These are phyloP conservation scores for Tridacna gigas DNA, from an alignment of 2,888 invertebrate genomes.

Conservation along the genomic window DNA sequence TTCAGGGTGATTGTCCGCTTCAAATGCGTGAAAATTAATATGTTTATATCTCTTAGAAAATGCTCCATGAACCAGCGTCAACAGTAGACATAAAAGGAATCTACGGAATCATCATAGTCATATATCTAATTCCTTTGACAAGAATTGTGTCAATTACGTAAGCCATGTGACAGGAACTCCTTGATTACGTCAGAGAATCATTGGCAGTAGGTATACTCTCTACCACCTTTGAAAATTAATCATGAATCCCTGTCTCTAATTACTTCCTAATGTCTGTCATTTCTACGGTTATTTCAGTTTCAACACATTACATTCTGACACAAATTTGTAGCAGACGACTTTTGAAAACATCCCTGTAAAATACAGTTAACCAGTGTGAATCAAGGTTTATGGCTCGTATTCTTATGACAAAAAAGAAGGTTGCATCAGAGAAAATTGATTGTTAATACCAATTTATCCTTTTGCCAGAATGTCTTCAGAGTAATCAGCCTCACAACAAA, in stretches of 20 bases:
- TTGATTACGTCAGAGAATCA: neutral
- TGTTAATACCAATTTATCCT: neutral
- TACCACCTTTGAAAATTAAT: no score
- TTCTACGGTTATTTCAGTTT: no score
- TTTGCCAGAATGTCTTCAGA: neutral
- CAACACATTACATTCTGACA: neutral
- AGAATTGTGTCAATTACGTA: conserved; percentile 16
- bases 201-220: neutral
- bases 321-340: neutral
- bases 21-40: no score
- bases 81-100: no score
- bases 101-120: no score
- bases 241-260: no score
- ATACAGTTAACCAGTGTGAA: neutral
- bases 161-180: conserved; percentile 16
- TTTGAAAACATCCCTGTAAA: neutral
- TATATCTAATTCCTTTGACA: neutral
- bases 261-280: no score
- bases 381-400: neutral
- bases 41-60: no score
- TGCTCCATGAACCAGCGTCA: no score
- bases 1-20: no score
- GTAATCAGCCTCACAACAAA: no score
- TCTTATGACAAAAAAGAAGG: neutral
- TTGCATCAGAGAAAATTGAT: neutral